Evolutionary conservation across 2,797 vertebrate genomes (phyloP), one percentile per base, ranked within the genome.

Genomic region (Cygnus olor): DNA sequence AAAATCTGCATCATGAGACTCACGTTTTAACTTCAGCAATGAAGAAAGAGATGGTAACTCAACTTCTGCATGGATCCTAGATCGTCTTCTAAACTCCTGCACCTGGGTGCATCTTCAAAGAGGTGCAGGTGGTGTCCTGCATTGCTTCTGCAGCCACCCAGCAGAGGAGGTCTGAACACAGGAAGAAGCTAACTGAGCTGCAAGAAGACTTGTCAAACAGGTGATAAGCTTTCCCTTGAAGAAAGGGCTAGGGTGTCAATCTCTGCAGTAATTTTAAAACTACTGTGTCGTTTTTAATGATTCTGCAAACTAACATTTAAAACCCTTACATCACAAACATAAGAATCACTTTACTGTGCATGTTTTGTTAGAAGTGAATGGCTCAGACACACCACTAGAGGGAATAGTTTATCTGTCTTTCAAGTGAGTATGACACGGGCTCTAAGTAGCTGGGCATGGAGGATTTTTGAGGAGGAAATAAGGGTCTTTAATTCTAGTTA

Each of bases 341-440:
- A 6, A 17, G 4, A 57, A 32, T 25, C 40, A 21, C 34, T 66
- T 30, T 27, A 8, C 24, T 20, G 6, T 18, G 13, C 17, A 11
- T 25, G 6, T 22, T 45, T 68, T 47, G 22, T 47, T 25, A n/a
- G 44, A 44, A 19, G 79, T 17, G 71, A 65, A 16, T 56, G 63
- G 14, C 80, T 28, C 1, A 49, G 8, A 4, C 5, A 11, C 1
- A 11, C 89, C 95, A 1, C 94, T 70, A 88, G 95, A 34, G 96
- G 79, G 92, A 56, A 85, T 6, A 34, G 14, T 80, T 66, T 66
- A 3, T n/a, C 95, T 21, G 47, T 61, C 36, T 51, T n/a, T 76
- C 56, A 14, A 14, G 8, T 18, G 9, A 9, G 2, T 0, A 8
- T 6, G 24, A 9, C 0, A 14, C 70, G 5, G 36, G 1, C 10